Evolutionary conservation across 2,113 vertebrate species (phyloP).

Genomic region (Shinisaurus crocodilurus): DNA sequence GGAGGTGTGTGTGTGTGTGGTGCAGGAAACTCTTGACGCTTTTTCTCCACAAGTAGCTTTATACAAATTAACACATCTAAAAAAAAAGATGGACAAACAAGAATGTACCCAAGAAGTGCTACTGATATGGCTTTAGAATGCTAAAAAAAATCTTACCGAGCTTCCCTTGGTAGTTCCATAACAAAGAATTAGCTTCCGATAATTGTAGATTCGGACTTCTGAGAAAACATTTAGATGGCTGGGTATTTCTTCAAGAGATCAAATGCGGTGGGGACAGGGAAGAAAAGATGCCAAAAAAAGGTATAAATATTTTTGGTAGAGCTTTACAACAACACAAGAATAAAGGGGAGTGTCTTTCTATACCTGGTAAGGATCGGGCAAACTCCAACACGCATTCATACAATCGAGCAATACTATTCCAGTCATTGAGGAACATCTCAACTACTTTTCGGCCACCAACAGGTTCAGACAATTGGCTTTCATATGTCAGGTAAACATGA

Average conservation of each 20-base stretch:
- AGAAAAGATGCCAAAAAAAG: constrained; percentile 42
- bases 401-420: constrained; percentile 94
- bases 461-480: constrained; percentile 95
- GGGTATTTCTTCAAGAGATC: constrained; percentile 87
- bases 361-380: constrained; percentile 91
- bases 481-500: constrained; percentile 95
- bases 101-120: neutral
- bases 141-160: constrained; percentile 82
- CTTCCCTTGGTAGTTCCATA: constrained; percentile 97
- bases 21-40: no score
- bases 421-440: constrained; percentile 98
- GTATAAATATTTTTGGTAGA: neutral
- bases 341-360: constrained; percentile 57
- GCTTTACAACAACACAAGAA: neutral
- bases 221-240: constrained; percentile 92
- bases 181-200: constrained; percentile 96
- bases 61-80: no score
- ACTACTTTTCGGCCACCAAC: constrained; percentile 97
- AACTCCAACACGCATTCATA: constrained; percentile 97
- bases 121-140: constrained; percentile 6
- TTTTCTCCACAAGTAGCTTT: no score
- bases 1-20: no score
- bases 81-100: neutral
- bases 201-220: constrained; percentile 97
- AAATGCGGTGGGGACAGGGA: constrained; percentile 24